These are phyloP conservation scores for Zygogramma bicolorata DNA, from an alignment of 2,888 invertebrate genomes.

Conservation along the genomic window DNA sequence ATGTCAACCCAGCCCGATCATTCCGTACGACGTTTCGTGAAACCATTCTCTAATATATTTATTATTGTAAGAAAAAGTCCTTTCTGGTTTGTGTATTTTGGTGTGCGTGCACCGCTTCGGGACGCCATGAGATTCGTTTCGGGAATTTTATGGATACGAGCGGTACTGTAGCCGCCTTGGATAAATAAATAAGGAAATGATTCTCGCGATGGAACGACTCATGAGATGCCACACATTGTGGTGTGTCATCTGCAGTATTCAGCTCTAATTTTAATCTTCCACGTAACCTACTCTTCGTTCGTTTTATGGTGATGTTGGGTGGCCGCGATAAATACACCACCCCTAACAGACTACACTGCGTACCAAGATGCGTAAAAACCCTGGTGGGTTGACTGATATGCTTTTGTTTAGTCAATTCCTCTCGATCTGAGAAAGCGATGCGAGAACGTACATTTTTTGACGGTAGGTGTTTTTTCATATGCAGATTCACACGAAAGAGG, in stretches of 20 bases:
- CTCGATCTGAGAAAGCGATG: no score
- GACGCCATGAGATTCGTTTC: conserved; percentile 43
- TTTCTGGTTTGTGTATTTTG: conserved; percentile 45
- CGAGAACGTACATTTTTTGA: no score
- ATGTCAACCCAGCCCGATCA: background rate
- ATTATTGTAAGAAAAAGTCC: conserved; percentile 41
- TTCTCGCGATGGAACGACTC: conserved; percentile 54
- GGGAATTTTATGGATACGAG: conserved; percentile 62
- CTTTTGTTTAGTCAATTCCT: no score
- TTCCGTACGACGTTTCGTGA: conserved; percentile 28
- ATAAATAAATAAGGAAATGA: conserved; percentile 65
- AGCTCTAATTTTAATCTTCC: conserved; percentile 43
- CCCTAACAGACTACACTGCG: background rate
- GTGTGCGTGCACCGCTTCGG: conserved; percentile 32
- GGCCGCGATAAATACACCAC: background rate
- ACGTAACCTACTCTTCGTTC: conserved; percentile 25
- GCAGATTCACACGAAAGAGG: no score
- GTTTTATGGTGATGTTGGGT: conserved; percentile 8
- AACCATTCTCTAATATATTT: conserved; percentile 38
- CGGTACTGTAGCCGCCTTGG: conserved; percentile 61
- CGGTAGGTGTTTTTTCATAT: no score
- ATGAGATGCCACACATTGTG: conserved; percentile 61
- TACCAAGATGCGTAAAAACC: no score
- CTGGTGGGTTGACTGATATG: background rate
- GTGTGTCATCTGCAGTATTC: conserved; percentile 45